These are phyloP conservation scores for Lethrus apterus DNA, from an alignment of 1,140 invertebrate genomes.

Conservation along the genomic window DNA sequence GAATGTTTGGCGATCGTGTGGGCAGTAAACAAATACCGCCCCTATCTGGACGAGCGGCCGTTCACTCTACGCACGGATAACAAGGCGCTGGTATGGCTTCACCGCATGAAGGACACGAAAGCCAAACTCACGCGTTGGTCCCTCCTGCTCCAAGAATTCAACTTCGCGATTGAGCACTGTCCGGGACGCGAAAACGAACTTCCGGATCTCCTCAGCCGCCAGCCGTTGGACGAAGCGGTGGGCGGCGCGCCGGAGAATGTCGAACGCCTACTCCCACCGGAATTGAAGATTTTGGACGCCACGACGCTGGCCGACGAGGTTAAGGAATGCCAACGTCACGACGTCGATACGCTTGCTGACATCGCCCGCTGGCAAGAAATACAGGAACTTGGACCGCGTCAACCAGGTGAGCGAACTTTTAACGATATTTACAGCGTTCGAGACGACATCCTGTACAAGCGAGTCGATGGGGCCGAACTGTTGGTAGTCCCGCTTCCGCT, in stretches of 20 bases:
- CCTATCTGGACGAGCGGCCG: conserved; percentile 29
- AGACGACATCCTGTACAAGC: background rate
- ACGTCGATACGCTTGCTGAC: background rate
- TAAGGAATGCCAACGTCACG: background rate
- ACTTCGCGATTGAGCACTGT: conserved; percentile 25
- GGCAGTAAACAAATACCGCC: conserved; percentile 30
- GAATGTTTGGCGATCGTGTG: conserved; percentile 30
- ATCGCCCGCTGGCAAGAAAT: background rate
- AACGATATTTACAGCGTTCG: background rate
- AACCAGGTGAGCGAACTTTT: background rate
- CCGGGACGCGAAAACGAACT: conserved; percentile 28
- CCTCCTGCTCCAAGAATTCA: conserved; percentile 28
- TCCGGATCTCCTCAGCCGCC: conserved; percentile 23
- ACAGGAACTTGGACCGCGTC: background rate
- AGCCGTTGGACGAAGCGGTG: background rate
- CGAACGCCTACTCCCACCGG: background rate
- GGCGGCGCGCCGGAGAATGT: background rate
- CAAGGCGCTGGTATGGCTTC: conserved; percentile 26
- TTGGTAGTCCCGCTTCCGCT: background rate
- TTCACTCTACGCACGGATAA: conserved; percentile 33
- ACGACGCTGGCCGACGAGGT: too few species aligned
- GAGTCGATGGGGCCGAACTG: background rate
- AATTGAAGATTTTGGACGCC: too few species aligned
- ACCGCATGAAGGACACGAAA: conserved; percentile 18
- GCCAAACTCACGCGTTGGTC: conserved; percentile 32